Percentiles rank a stretch among this genome's conserved stretches.
phyloP scores from a whole-genome alignment of 1,140 invertebrate genomes.

The Archivesica marissinica region DNA sequence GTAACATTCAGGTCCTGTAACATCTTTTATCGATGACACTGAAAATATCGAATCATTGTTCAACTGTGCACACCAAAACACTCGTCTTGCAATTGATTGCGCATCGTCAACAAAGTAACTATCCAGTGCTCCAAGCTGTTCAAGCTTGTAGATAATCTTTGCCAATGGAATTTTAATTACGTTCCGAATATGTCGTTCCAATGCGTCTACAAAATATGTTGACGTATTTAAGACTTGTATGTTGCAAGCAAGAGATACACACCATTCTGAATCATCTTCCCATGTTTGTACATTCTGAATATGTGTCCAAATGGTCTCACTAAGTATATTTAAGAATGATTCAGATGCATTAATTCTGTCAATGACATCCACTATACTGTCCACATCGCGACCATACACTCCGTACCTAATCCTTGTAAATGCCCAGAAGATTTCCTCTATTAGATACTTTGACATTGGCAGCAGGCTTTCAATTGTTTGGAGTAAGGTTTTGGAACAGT shows the following conservation, averaged over 20 bases:
- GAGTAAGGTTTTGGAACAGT: conserved; percentile 22
- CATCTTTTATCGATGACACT: background rate
- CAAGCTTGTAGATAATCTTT: conserved; percentile 36
- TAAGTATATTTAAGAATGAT: conserved; percentile 44
- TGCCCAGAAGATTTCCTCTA: conserved; percentile 69
- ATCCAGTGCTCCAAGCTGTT: conserved; percentile 22
- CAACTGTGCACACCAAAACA: background rate
- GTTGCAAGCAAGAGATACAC: conserved; percentile 43
- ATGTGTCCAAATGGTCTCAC: conserved; percentile 34
- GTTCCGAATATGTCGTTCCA: conserved; percentile 10
- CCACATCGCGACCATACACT: conserved; percentile 38
- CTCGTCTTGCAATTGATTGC: background rate
- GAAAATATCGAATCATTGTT: conserved; percentile 29
- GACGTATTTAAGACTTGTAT: conserved; percentile 7
- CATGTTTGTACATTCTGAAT: background rate
- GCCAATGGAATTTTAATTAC: conserved; percentile 30
- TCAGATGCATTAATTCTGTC: conserved; percentile 38
- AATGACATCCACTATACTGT: conserved; percentile 55
- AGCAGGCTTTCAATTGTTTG: conserved; percentile 56
- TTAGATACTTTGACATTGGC: conserved; percentile 41
- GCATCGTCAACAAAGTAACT: conserved; percentile 22
- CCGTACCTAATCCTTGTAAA: conserved; percentile 69
- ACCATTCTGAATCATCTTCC: conserved; percentile 16
- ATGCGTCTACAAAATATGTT: conserved; percentile 33
- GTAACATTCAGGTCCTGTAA: conserved; percentile 47